Percentiles rank a stretch among this genome's conserved stretches.
Conservation (phyloP, 1,140 invertebrate genomes). For the Diuraphis noxia region DNA sequence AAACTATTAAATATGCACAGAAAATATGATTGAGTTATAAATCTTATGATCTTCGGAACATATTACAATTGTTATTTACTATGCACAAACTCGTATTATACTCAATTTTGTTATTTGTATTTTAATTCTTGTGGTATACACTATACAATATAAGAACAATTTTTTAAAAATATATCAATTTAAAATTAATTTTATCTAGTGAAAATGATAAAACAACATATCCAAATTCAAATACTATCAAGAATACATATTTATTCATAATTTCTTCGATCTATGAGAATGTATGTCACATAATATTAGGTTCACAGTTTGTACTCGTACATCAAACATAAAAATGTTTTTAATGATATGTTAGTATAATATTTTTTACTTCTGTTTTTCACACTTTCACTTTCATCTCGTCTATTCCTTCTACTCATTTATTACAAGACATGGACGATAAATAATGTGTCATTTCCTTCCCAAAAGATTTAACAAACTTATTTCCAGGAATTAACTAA, state of each 20-base stretch:
- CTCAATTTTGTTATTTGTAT: not conserved
- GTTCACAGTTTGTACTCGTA: not conserved
- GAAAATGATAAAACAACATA: not conserved
- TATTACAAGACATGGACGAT: not conserved
- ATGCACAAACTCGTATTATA: not conserved
- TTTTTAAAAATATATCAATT: no score
- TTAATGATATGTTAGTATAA: not conserved
- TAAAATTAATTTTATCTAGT: not conserved
- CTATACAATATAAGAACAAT: no score
- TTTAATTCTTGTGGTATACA: not conserved
- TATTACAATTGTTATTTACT: not conserved
- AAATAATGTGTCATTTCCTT: constrained; percentile 50
- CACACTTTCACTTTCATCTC: not conserved
- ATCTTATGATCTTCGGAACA: not conserved
- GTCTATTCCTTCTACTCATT: not conserved
- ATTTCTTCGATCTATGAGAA: not conserved
- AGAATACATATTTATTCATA: not conserved
- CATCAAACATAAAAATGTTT: not conserved
- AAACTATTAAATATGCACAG: not conserved
- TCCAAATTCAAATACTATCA: not conserved
- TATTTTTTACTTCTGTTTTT: not conserved
- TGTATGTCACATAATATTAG: not conserved
- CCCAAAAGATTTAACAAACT: constrained; percentile 52
- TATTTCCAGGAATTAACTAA: constrained; percentile 48
- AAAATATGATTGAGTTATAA: not conserved